phyloP scores from a whole-genome alignment of 2,888 invertebrate genomes.

The Gnatocerus cornutus region DNA sequence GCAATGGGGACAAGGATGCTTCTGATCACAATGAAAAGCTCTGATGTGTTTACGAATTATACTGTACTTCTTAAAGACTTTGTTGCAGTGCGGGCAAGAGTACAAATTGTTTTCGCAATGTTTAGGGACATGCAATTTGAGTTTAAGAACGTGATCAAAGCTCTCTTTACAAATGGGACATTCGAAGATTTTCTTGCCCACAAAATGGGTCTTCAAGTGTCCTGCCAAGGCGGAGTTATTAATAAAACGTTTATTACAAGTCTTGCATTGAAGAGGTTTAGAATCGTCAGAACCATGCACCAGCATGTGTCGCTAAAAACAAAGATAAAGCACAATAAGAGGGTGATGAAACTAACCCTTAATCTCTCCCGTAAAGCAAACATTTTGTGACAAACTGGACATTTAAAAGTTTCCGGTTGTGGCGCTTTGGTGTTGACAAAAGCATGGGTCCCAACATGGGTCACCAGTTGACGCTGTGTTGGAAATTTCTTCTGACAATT shows the following conservation, averaged over 20 bases:
- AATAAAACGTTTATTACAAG: conserved; percentile 79
- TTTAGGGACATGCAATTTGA: conserved; percentile 79
- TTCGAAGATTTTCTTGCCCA: conserved; percentile 78
- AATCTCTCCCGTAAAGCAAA: conserved; percentile 78
- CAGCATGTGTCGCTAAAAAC: conserved; percentile 75
- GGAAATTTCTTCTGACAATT: conserved; percentile 64
- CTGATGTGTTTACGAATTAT: conserved; percentile 83
- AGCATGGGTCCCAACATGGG: conserved; percentile 60
- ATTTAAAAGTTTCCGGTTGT: conserved; percentile 72
- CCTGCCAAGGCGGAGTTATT: conserved; percentile 83
- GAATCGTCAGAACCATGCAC: conserved; percentile 80
- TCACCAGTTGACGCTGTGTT: conserved; percentile 61
- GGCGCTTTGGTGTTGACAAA: conserved; percentile 52
- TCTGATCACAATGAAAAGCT: conserved; percentile 81
- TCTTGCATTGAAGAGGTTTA: conserved; percentile 80
- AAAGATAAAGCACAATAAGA: conserved; percentile 21
- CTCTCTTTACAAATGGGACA: conserved; percentile 83
- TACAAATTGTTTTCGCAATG: conserved; percentile 79
- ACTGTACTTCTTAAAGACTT: conserved; percentile 80
- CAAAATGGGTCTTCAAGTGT: conserved; percentile 80
- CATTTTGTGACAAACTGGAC: conserved; percentile 78
- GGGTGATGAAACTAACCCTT: conserved; percentile 64
- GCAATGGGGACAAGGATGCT: conserved; percentile 80
- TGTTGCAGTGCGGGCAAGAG: conserved; percentile 81
- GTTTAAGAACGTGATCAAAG: conserved; percentile 78